These are phyloP conservation scores for Chaetura pelagica DNA, from an alignment of 2,113 vertebrate species.

Conservation along the genomic window DNA sequence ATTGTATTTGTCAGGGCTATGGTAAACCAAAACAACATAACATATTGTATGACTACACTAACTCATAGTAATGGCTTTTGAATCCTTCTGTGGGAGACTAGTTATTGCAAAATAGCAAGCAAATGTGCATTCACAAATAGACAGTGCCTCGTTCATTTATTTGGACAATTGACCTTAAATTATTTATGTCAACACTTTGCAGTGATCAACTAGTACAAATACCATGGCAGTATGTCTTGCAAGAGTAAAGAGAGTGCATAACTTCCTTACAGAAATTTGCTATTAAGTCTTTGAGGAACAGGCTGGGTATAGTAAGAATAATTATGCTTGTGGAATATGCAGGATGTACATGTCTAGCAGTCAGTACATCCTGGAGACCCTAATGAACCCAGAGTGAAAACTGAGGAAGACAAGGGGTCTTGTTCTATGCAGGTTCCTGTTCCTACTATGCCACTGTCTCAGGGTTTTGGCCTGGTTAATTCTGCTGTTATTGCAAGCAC, in stretches of 20 bases:
- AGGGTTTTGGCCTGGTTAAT: not conserved
- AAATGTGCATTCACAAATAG: not conserved
- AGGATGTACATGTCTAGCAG: not conserved
- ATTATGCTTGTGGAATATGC: not conserved
- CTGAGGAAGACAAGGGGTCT: not conserved
- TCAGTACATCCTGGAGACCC: not conserved
- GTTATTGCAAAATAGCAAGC: slow-evolving; percentile 32
- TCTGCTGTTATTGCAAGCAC: not conserved
- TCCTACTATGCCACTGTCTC: not conserved
- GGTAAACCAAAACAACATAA: slow-evolving; percentile 7
- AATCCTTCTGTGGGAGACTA: slow-evolving; percentile 2
- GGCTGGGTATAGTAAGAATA: not conserved
- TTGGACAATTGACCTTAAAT: slow-evolving; percentile 42
- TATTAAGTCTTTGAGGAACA: not conserved
- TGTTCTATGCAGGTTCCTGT: fast-evolving
- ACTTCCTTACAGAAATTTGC: not conserved
- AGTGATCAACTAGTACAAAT: not conserved
- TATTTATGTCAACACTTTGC: slow-evolving; percentile 44
- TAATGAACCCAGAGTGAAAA: not conserved
- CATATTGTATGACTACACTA: not conserved
- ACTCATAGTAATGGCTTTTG: slow-evolving; percentile 25
- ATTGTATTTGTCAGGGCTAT: not conserved
- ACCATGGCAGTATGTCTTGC: not conserved
- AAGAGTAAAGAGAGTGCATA: not conserved
- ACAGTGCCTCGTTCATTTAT: not conserved